These are phyloP conservation scores for Archocentrus centrarchus DNA, from an alignment of 2,113 vertebrate genomes.

Conservation along the genomic window DNA sequence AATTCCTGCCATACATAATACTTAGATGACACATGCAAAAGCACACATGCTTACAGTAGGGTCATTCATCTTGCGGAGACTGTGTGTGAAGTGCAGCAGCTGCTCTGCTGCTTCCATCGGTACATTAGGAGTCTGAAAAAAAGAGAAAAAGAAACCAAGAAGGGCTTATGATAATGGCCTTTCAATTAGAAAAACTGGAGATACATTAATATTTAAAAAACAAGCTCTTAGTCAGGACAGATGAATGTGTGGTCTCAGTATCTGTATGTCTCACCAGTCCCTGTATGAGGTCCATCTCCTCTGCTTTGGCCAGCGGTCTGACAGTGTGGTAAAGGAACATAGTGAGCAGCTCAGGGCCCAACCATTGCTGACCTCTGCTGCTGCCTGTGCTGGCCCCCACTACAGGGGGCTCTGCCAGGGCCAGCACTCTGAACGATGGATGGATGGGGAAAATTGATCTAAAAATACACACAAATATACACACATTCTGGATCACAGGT, in stretches of 20 bases:
- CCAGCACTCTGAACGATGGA: slow-evolving; percentile 92
- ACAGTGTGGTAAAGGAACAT: slow-evolving; percentile 94
- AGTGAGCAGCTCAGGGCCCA: slow-evolving; percentile 93
- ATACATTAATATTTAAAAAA: neutral
- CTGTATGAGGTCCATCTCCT: slow-evolving; percentile 89
- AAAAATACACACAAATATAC: slow-evolving; percentile 25
- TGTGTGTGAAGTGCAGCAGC: slow-evolving; percentile 90
- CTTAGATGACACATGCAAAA: neutral
- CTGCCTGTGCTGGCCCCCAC: slow-evolving; percentile 61
- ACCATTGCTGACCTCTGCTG: slow-evolving; percentile 88
- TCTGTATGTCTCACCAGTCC: slow-evolving; percentile 84
- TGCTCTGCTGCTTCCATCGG: slow-evolving; percentile 86
- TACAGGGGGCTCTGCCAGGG: slow-evolving; percentile 92
- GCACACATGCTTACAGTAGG: slow-evolving; percentile 83
- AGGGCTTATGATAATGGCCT: neutral
- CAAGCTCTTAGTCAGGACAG: neutral
- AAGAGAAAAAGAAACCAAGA: neutral
- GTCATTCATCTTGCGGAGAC: slow-evolving; percentile 88
- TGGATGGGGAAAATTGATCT: slow-evolving; percentile 93
- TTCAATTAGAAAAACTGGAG: neutral
- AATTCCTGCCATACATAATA: slow-evolving; percentile 1
- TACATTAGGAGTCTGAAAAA: slow-evolving; percentile 84
- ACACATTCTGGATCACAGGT: neutral
- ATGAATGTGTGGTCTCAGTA: neutral
- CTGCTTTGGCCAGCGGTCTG: slow-evolving; percentile 83